phyloP scores from a whole-genome alignment of 2,888 invertebrate genomes.

The Octonoba sinensis region DNA sequence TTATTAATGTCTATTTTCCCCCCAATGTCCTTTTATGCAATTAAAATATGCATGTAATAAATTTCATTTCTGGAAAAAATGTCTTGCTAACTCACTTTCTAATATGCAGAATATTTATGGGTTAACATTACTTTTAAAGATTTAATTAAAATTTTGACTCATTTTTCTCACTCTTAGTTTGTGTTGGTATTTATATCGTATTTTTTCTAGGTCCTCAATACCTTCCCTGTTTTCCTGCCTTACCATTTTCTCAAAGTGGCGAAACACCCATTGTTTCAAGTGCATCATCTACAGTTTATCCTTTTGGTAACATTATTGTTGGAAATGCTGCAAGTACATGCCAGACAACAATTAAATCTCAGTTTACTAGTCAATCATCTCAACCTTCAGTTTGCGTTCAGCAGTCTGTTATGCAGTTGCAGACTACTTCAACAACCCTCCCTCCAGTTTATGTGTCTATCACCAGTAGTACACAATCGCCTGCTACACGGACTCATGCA shows the following conservation, averaged over 20 bases:
- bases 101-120: neutral
- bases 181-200: too few relatives aligned
- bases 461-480: conserved; percentile 55
- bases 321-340: conserved; percentile 38
- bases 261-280: conserved; percentile 34
- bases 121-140: neutral
- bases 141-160: neutral
- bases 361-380: conserved; percentile 54
- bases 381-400: conserved; percentile 54
- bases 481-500: conserved; percentile 58
- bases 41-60: too few relatives aligned
- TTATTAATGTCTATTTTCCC: too few relatives aligned
- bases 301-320: conserved; percentile 50
- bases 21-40: too few relatives aligned
- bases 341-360: conserved; percentile 30
- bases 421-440: conserved; percentile 44
- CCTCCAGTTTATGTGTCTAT: conserved; percentile 63
- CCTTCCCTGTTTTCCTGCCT: conserved; percentile 51
- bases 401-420: conserved; percentile 52
- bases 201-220: conserved; percentile 48
- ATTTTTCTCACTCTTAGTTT: neutral
- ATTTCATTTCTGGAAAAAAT: too few relatives aligned
- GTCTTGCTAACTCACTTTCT: neutral
- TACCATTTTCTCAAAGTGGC: conserved; percentile 51
- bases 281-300: conserved; percentile 51